Conservation (phyloP, 2,888 invertebrate species). For the Hypercompe scribonia region DNA sequence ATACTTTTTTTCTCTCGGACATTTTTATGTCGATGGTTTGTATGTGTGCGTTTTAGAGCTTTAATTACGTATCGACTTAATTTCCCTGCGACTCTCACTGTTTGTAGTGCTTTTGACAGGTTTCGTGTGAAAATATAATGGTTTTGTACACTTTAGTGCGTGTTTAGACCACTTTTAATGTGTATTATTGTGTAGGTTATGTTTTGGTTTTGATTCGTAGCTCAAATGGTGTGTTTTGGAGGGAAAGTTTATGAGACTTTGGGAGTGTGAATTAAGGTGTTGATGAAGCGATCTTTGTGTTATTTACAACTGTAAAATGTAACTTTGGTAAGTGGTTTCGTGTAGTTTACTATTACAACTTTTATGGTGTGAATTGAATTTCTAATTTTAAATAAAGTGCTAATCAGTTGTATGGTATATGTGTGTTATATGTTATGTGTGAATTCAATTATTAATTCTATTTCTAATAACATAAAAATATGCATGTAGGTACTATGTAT, state of each 20-base stretch:
- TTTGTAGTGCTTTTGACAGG: constrained; percentile 65
- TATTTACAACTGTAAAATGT: constrained; percentile 40
- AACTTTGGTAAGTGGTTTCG: constrained; percentile 34
- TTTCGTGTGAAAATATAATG: constrained; percentile 53
- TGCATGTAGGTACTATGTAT: neutral
- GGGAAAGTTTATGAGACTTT: constrained; percentile 41
- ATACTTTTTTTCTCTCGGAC: constrained; percentile 84
- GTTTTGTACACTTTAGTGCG: constrained; percentile 45
- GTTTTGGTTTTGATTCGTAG: constrained; percentile 37
- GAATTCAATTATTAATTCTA: neutral
- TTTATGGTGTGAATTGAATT: neutral
- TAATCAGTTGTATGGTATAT: too few relatives aligned
- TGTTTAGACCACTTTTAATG: constrained; percentile 39
- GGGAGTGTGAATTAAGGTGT: neutral
- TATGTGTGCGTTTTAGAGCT: constrained; percentile 83
- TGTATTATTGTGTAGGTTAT: constrained; percentile 32
- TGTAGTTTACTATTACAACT: neutral
- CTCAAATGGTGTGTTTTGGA: constrained; percentile 39
- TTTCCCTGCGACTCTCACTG: constrained; percentile 78
- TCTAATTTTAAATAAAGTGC: neutral
- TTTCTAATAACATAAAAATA: neutral
- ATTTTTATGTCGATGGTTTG: constrained; percentile 85
- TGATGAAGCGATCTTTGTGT: constrained; percentile 6
- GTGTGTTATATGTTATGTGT: too few relatives aligned
- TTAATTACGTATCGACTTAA: constrained; percentile 87